Percentiles rank a stretch among this genome's conserved stretches.
phyloP scores from a whole-genome alignment of 1,140 invertebrate genomes.

The Drosophila nigrodunni region DNA sequence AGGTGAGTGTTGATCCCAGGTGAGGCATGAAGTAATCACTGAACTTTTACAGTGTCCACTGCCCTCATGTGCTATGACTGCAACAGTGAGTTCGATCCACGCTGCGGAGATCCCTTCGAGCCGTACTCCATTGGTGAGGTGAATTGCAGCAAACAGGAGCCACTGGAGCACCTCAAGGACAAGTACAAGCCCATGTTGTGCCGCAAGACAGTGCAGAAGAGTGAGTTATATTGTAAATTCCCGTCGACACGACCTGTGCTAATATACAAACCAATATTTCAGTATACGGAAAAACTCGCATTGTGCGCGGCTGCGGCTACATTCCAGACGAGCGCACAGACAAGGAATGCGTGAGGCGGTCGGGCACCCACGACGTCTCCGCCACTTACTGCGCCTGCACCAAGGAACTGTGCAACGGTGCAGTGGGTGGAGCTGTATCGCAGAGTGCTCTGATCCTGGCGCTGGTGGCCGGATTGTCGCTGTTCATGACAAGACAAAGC shows the following conservation, averaged over 20 bases:
- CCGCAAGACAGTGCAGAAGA: conserved; percentile 91
- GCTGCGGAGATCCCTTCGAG: conserved; percentile 94
- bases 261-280: conserved; percentile 2
- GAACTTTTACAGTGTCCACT: conserved; percentile 84
- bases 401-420: conserved; percentile 89
- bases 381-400: conserved; percentile 91
- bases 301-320: conserved; percentile 91
- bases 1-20: conserved; percentile 53
- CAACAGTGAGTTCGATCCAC: conserved; percentile 93
- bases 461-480: conserved; percentile 44
- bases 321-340: conserved; percentile 87
- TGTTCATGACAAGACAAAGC: conserved; percentile 65
- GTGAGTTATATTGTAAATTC: conserved; percentile 69
- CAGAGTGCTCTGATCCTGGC: conserved; percentile 49
- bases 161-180: conserved; percentile 88
- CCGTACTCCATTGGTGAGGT: conserved; percentile 91
- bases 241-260: neutral
- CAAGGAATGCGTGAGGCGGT: conserved; percentile 87
- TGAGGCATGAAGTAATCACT: neutral
- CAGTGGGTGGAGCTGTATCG: conserved; percentile 54
- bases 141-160: conserved; percentile 91
- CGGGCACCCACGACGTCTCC: conserved; percentile 90
- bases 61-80: conserved; percentile 90
- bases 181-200: conserved; percentile 89
- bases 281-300: conserved; percentile 90